Evolutionary conservation across 2,113 vertebrate species (phyloP), one percentile per base, ranked within the genome.

Genomic region (Ciconia boyciana): DNA sequence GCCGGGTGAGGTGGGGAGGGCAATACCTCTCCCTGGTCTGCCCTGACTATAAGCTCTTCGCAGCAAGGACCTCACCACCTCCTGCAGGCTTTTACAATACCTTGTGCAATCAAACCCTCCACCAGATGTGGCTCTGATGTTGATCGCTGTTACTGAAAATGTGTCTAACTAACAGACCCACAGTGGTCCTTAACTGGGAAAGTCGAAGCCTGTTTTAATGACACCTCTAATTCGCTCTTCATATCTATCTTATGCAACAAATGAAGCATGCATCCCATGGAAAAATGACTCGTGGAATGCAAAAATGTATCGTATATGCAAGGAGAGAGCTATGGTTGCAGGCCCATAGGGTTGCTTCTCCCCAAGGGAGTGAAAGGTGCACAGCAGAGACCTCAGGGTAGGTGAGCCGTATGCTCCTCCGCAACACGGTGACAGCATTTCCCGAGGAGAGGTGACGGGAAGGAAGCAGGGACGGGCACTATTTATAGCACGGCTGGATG

Each of bases 361-460:
- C 68, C 17, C 11, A n/a, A 0, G 10, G 18, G 28, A 66, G 34
- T 7, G 36, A n/a, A 94, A 90, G 89, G 71, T 85, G 72, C 26
- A 20, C 0, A 0, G 49, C 41, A 76, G 83, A 79, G 83, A 64
- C 49, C n/a, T 57, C 19, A 20, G 51, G 36, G 66, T 49, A 94
- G 91, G 89, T 94, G 76, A 94, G 51, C 54, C 10, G 4, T 1
- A n/a, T n/a, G 7, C 58, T 92, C 48, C 58, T 86, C 62, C 4
- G 15, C 16, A 26, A 6, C 1, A 3, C 0, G 2, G 62, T 49
- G 83, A 93, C 36, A 61, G 54, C 79, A 61, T 86, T 95, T 95
- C 95, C 92, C 4, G 4, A 95, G 83, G 88, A 90, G 88, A 92
- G 88, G 79, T 86, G 78, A 76, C 2, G 0, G 62, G 91, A 97